These are phyloP conservation scores for Mercenaria mercenaria DNA, from an alignment of 1,140 invertebrate genomes.

Conservation along the genomic window DNA sequence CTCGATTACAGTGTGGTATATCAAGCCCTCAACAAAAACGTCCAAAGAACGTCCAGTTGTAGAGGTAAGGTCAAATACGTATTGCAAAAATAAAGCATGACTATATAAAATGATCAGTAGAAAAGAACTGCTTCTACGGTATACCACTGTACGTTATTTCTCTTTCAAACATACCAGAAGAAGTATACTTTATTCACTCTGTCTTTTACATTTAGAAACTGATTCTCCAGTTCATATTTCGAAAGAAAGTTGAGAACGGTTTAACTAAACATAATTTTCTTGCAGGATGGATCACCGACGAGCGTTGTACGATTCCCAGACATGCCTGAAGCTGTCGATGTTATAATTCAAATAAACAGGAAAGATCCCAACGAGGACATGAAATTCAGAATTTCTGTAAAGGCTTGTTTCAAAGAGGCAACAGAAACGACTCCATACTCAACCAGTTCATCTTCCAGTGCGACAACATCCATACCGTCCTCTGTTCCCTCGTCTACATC, in stretches of 20 bases:
- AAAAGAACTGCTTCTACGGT: too few relatives aligned
- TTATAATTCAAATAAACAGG: constrained; percentile 16
- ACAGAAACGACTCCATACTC: neutral
- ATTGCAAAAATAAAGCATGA: too few relatives aligned
- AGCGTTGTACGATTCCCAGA: constrained; percentile 27
- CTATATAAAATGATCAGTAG: too few relatives aligned
- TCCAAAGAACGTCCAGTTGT: constrained; percentile 12
- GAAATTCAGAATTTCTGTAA: constrained; percentile 19
- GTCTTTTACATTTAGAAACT: too few relatives aligned
- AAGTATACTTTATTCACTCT: too few relatives aligned
- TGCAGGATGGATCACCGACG: neutral
- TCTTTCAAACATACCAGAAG: too few relatives aligned
- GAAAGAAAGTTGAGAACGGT: too few relatives aligned
- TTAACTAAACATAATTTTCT: neutral
- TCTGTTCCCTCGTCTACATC: neutral
- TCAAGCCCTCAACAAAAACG: neutral
- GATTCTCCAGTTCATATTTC: too few relatives aligned
- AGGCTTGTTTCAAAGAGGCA: constrained; percentile 39
- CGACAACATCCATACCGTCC: neutral
- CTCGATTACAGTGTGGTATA: neutral
- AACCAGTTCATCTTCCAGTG: neutral
- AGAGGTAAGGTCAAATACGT: neutral
- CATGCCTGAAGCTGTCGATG: neutral
- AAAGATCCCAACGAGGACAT: neutral
- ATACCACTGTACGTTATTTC: too few relatives aligned